Conservation (phyloP, 2,113 vertebrate species). For the Drymodes brunneopygia region DNA sequence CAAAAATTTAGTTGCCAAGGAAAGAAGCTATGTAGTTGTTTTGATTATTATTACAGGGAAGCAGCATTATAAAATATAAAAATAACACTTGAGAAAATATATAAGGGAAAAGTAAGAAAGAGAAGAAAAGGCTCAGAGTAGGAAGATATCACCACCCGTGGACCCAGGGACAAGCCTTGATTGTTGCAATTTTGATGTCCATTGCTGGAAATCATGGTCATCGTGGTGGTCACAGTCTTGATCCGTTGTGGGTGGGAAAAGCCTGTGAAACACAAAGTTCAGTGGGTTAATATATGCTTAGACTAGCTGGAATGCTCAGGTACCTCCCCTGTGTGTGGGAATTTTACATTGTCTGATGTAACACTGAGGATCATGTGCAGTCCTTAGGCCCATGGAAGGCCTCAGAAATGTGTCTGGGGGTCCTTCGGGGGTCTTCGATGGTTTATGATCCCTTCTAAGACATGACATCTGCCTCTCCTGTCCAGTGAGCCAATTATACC, state of each 20-base stretch:
- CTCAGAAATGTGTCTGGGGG: not conserved
- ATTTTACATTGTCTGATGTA: not conserved
- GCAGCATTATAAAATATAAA: not conserved
- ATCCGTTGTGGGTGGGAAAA: not conserved
- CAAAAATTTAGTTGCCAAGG: not conserved
- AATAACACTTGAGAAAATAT: not conserved
- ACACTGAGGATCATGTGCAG: not conserved
- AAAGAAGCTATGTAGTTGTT: not conserved
- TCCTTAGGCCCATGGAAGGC: not conserved
- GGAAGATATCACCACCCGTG: not conserved
- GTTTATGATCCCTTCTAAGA: not conserved
- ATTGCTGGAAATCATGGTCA: not conserved
- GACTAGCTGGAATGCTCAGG: too few relatives aligned
- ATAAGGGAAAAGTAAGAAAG: not conserved
- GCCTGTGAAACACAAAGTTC: not conserved
- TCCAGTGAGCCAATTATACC: not conserved
- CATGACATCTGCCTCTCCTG: not conserved
- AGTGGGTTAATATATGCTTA: not conserved
- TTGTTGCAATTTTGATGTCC: not conserved
- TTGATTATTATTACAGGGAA: not conserved
- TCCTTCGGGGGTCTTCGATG: not conserved
- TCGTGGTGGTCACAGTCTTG: accelerated
- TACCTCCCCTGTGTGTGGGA: not conserved
- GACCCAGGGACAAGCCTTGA: too few relatives aligned
- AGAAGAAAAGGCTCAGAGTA: not conserved